These are phyloP conservation scores for Manis crassicaudata DNA, from an alignment of 2,797 vertebrate species.

Conservation along the genomic window DNA sequence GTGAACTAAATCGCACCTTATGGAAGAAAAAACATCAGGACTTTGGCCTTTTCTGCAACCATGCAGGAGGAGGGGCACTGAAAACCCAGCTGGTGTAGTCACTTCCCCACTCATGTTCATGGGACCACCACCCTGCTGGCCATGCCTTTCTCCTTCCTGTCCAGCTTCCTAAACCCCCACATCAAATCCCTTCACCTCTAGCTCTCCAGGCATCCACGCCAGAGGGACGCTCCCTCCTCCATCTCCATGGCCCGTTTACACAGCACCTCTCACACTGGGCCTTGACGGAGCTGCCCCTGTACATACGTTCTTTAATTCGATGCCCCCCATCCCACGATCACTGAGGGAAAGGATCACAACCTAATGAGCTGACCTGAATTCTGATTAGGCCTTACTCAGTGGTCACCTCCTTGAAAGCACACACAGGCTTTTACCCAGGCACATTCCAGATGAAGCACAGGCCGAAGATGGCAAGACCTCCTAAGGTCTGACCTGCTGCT, in stretches of 20 bases:
- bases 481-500: not conserved
- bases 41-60: not conserved
- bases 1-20: not conserved
- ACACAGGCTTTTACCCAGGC: not conserved
- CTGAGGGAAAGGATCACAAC: not conserved
- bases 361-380: not conserved
- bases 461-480: not conserved
- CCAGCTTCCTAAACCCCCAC: not conserved
- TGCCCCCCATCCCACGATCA: not conserved
- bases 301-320: accelerated
- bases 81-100: not conserved
- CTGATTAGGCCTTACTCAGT: not conserved
- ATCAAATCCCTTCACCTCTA: not conserved
- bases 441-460: accelerated
- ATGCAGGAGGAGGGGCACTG: not conserved
- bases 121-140: accelerated
- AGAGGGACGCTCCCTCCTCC: not conserved
- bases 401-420: not conserved
- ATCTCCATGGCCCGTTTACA: accelerated
- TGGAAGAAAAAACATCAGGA: not conserved
- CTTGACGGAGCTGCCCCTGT: not conserved
- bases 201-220: not conserved
- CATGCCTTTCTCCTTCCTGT: not conserved
- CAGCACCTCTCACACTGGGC: not conserved
- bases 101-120: not conserved